phyloP scores from a whole-genome alignment of 2,888 invertebrate genomes.

The Hoplodrina ambigua region DNA sequence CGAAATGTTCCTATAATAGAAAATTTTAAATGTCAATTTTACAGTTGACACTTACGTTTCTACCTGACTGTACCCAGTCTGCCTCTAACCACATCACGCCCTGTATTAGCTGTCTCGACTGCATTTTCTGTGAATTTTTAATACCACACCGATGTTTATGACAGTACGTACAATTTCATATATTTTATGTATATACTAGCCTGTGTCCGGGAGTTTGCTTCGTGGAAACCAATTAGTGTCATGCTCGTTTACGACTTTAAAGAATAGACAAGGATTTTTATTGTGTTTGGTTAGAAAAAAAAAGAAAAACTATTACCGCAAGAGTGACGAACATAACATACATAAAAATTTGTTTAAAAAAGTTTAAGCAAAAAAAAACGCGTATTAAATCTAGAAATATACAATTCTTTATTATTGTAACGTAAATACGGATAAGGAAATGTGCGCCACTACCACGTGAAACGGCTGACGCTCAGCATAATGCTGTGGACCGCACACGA shows the following conservation, averaged over 20 bases:
- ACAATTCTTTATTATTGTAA: too few species aligned
- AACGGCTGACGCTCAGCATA: too few species aligned
- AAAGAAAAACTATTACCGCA: too few species aligned
- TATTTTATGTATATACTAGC: constrained; percentile 44
- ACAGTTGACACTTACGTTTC: constrained; percentile 44
- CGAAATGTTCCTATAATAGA: constrained; percentile 39
- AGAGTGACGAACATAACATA: too few species aligned
- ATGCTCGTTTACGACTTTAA: constrained; percentile 16
- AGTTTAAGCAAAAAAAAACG: too few species aligned
- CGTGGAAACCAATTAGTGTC: constrained; percentile 25
- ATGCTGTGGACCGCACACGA: too few species aligned
- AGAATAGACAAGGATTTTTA: neutral
- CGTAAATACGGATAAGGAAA: too few species aligned
- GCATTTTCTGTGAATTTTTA: constrained; percentile 63
- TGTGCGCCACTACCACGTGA: too few species aligned
- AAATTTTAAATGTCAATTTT: constrained; percentile 48
- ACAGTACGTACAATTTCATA: constrained; percentile 54
- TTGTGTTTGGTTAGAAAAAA: neutral
- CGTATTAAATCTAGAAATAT: too few species aligned
- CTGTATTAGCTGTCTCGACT: constrained; percentile 54
- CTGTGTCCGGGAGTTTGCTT: constrained; percentile 3
- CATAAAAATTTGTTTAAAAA: too few species aligned
- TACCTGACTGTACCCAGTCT: constrained; percentile 30
- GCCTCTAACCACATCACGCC: constrained; percentile 41
- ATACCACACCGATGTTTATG: constrained; percentile 55